Conservation (phyloP, 1,140 invertebrate genomes). For the Achatina immaculata region DNA sequence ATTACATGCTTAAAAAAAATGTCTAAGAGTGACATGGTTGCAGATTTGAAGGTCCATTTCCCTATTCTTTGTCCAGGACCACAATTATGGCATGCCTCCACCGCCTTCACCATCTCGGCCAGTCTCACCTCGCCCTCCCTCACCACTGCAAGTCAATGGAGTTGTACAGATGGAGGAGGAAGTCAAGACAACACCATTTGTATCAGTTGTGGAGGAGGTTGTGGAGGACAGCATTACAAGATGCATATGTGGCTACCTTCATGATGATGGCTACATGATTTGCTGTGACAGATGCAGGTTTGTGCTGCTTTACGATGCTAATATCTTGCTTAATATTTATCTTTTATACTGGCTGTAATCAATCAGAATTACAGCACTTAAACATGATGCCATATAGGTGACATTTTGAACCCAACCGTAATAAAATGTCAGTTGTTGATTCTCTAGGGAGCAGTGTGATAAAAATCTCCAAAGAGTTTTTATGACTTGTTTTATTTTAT, state of each 20-base stretch:
- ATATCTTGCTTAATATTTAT: neutral
- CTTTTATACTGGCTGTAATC: neutral
- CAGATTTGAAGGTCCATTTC: no score
- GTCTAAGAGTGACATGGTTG: no score
- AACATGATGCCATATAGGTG: no score
- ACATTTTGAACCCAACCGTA: no score
- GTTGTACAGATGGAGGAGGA: constrained; percentile 59
- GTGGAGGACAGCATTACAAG: constrained; percentile 84
- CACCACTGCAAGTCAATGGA: constrained; percentile 46
- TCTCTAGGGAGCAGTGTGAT: no score
- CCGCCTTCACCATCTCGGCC: constrained; percentile 62
- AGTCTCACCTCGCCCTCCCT: constrained; percentile 58
- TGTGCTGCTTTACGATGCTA: constrained; percentile 56
- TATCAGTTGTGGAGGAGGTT: constrained; percentile 56
- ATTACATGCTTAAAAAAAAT: no score
- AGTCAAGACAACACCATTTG: constrained; percentile 51
- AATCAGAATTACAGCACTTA: no score
- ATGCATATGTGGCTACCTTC: constrained; percentile 94
- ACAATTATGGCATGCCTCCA: constrained; percentile 84
- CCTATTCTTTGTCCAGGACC: constrained; percentile 83
- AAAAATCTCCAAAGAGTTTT: no score
- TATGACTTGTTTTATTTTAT: no score
- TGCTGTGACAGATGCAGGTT: constrained; percentile 90
- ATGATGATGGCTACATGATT: constrained; percentile 97
- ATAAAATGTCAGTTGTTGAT: no score